These are phyloP conservation scores for Ceratina japonica DNA, from an alignment of 1,140 invertebrate species.

Conservation along the genomic window DNA sequence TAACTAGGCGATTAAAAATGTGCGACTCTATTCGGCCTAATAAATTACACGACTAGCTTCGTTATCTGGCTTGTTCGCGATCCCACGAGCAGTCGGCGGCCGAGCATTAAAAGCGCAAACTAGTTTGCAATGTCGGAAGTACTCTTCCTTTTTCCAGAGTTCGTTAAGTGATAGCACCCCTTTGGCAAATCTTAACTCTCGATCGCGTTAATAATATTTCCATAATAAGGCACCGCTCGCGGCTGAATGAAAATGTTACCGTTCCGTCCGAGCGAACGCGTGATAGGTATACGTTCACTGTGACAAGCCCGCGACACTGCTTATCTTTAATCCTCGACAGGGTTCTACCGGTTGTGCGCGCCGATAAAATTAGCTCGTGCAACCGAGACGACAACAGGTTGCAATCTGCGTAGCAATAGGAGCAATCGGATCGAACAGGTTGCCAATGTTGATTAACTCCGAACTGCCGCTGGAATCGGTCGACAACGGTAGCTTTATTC, in stretches of 20 bases:
- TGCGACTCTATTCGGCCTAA: background rate
- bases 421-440: background rate
- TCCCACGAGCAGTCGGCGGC: background rate
- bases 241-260: constrained; percentile 15
- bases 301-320: background rate
- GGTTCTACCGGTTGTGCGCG: background rate
- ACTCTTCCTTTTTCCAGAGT: background rate
- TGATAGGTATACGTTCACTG: too few species aligned
- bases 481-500: background rate
- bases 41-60: background rate
- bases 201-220: background rate
- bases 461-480: background rate
- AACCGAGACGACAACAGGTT: constrained; percentile 11
- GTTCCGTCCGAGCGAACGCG: background rate
- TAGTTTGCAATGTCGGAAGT: background rate
- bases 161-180: too few species aligned
- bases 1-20: background rate
- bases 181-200: too few species aligned
- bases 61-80: background rate
- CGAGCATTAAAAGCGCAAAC: constrained; percentile 2
- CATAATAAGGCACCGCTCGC: background rate
- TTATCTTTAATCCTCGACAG: background rate
- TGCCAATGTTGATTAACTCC: background rate
- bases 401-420: background rate
- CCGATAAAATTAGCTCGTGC: constrained; percentile 32